A percentile compares a stretch with the other conserved stretches of the same genome.
Evolutionary conservation across 2,797 vertebrate species (phyloP).

Genomic region (Rhodeus uyekii): DNA sequence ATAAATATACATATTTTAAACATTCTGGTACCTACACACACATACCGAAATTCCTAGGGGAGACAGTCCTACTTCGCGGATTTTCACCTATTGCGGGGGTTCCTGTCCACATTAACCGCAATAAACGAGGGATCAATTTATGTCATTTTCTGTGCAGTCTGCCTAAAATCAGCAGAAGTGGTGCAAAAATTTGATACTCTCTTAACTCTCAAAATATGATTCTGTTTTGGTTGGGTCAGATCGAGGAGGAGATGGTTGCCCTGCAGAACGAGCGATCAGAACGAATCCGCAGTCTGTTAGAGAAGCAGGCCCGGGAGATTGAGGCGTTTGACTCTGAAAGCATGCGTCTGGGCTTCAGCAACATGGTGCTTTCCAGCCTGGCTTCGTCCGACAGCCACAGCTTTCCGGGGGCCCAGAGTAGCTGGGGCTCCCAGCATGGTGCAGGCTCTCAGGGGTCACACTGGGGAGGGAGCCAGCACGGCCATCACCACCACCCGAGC

Average conservation of each 20-base stretch:
- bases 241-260: slow-evolving; percentile 96
- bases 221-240: slow-evolving; percentile 72
- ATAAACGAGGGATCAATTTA: too few species aligned
- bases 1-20: too few species aligned
- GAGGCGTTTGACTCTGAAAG: slow-evolving; percentile 99
- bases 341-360: slow-evolving; percentile 98
- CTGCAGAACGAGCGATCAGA: slow-evolving; percentile 96
- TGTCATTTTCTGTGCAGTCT: neutral
- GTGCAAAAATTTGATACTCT: too few species aligned
- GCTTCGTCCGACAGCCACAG: slow-evolving; percentile 89
- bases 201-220: too few species aligned
- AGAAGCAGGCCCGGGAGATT: slow-evolving; percentile 96
- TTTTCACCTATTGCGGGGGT: too few species aligned
- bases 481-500: slow-evolving; percentile 67
- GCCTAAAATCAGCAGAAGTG: neutral
- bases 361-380: slow-evolving; percentile 97
- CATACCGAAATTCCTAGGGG: too few species aligned
- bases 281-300: slow-evolving; percentile 94
- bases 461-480: slow-evolving; percentile 79
- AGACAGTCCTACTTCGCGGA: too few species aligned
- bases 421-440: slow-evolving; percentile 84
- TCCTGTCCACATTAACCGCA: too few species aligned
- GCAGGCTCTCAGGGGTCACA: slow-evolving; percentile 85
- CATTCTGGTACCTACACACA: too few species aligned
- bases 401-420: slow-evolving; percentile 84